These are phyloP conservation scores for Willowsia nigromaculata DNA, from an alignment of 2,888 invertebrate genomes.

Conservation along the genomic window DNA sequence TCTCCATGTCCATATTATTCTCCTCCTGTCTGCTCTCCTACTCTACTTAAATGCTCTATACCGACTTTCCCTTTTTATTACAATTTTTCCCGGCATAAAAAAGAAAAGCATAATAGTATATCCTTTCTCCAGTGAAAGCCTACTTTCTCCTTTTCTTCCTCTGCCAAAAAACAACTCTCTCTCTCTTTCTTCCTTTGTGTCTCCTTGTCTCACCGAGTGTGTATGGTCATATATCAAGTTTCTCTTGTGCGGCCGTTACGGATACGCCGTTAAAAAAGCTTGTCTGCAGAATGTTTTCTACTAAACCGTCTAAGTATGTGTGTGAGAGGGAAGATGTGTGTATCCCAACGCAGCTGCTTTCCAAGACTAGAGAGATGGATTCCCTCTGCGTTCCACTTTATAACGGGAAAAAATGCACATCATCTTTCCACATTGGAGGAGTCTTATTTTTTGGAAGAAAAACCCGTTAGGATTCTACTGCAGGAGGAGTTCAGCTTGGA, in stretches of 20 bases:
- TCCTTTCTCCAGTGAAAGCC: neutral
- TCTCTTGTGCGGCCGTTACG: neutral
- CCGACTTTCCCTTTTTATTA: too few species aligned
- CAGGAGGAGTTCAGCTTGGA: neutral
- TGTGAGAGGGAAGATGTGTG: conserved; percentile 22
- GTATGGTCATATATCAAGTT: conserved; percentile 34
- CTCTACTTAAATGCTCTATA: too few species aligned
- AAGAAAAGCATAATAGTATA: too few species aligned
- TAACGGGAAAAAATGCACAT: conserved; percentile 68
- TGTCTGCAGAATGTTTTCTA: neutral
- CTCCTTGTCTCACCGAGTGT: neutral
- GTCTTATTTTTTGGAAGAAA: neutral
- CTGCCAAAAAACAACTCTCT: conserved; percentile 20
- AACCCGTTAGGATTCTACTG: neutral
- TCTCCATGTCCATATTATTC: neutral
- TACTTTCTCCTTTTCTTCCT: neutral
- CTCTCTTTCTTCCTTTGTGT: neutral
- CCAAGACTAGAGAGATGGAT: conserved; percentile 69
- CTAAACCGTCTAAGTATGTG: too few species aligned
- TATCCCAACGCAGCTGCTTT: conserved; percentile 68
- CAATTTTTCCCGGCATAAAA: too few species aligned
- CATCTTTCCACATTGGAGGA: neutral
- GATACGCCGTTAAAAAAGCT: neutral
- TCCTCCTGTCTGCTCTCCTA: neutral
- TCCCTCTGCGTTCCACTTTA: conserved; percentile 69